phyloP scores from a whole-genome alignment of 2,113 vertebrate genomes.

The Oriolus oriolus region DNA sequence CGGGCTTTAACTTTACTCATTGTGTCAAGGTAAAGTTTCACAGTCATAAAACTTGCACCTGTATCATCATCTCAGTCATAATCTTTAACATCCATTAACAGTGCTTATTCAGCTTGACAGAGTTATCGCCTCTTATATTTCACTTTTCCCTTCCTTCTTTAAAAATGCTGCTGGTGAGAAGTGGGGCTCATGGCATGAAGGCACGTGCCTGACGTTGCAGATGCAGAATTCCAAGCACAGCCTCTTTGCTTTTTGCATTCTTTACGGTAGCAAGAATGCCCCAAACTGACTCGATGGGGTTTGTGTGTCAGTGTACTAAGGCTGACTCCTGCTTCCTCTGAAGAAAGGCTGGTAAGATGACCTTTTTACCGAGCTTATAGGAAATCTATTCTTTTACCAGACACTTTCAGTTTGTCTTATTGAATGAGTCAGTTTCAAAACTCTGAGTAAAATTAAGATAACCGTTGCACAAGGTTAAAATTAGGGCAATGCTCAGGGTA shows the following conservation, averaged over 20 bases:
- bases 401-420: slow-evolving; percentile 12
- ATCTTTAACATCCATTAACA: not conserved
- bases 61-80: slow-evolving; percentile 9
- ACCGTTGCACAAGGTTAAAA: slow-evolving; percentile 60
- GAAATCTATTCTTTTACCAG: slow-evolving; percentile 31
- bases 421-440: slow-evolving; percentile 66
- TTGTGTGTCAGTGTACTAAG: not conserved
- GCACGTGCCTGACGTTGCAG: rapidly evolving
- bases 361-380: slow-evolving; percentile 54
- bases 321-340: not conserved
- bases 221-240: not conserved
- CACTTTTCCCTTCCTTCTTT: not conserved
- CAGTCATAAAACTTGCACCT: slow-evolving; percentile 4
- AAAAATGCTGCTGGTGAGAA: not conserved
- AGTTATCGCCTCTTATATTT: not conserved
- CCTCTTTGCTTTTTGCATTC: not conserved
- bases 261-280: not conserved
- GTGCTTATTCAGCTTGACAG: not conserved
- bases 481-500: slow-evolving; percentile 53
- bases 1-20: slow-evolving; percentile 41
- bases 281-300: rapidly evolving
- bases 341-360: slow-evolving; percentile 5
- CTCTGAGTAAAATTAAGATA: slow-evolving; percentile 65
- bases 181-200: not conserved
- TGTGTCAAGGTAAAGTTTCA: slow-evolving; percentile 56